These are phyloP conservation scores for Chrysotoxum bicinctum DNA, from an alignment of 2,888 invertebrate genomes.

Conservation along the genomic window DNA sequence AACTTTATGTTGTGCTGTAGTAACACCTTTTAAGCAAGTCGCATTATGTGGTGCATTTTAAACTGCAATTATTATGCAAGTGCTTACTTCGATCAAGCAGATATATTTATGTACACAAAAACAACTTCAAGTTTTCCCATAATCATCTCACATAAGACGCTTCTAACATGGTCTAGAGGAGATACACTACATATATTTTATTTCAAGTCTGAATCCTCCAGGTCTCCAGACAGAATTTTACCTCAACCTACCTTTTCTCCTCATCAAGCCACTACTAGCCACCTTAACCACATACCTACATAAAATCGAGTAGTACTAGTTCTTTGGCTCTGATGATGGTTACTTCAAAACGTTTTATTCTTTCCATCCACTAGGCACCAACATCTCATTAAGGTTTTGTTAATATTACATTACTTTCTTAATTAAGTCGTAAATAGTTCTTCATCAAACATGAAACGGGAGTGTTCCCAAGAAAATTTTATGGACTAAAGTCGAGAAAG, in stretches of 20 bases:
- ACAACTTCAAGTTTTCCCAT: conserved; percentile 31
- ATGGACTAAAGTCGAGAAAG: conserved; percentile 14
- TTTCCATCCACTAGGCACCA: conserved; percentile 15
- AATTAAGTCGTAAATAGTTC: conserved; percentile 67
- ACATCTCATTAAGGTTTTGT: conserved; percentile 68
- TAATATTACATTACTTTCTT: conserved; percentile 66
- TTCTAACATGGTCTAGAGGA: conserved; percentile 6
- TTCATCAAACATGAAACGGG: conserved; percentile 67
- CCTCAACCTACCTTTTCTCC: conserved; percentile 8
- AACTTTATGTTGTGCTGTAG: conserved; percentile 18
- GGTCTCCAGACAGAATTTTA: conserved; percentile 15
- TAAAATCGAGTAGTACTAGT: conserved; percentile 33
- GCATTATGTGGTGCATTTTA: conserved; percentile 39
- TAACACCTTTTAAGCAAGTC: conserved; percentile 35
- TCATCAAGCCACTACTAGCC: neutral
- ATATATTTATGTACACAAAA: neutral
- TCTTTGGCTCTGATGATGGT: conserved; percentile 13
- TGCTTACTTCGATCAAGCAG: neutral
- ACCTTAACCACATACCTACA: neutral
- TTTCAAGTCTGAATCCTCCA: neutral
- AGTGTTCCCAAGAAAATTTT: conserved; percentile 62
- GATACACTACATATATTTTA: neutral
- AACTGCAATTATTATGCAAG: conserved; percentile 57
- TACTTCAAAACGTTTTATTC: conserved; percentile 2
- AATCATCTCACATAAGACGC: conserved; percentile 12